A percentile compares a stretch with the other conserved stretches of the same genome.
These are phyloP conservation scores for Chaenodraco wilsoni DNA, from an alignment of 2,797 vertebrate species.

Conservation along the genomic window DNA sequence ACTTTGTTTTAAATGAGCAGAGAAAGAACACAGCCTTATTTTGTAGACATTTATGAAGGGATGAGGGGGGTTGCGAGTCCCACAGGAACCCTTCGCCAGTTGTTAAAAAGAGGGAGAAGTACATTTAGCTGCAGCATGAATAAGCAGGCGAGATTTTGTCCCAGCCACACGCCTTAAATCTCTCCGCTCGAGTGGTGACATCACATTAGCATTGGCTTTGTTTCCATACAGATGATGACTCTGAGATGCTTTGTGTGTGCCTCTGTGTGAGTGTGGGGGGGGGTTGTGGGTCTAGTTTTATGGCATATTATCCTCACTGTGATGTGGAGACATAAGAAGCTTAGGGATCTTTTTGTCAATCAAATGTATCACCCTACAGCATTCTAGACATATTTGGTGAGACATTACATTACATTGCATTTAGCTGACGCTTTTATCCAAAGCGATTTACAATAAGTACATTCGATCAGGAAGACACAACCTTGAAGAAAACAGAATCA, in stretches of 20 bases:
- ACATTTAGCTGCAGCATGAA: slow-evolving; percentile 58
- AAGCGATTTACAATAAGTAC: too few relatives aligned
- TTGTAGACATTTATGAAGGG: slow-evolving; percentile 49
- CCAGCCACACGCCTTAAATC: slow-evolving; percentile 62
- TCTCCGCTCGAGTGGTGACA: slow-evolving; percentile 53
- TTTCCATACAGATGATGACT: slow-evolving; percentile 61
- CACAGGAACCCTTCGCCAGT: slow-evolving; percentile 38
- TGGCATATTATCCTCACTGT: slow-evolving; percentile 57
- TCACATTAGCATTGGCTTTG: slow-evolving; percentile 71
- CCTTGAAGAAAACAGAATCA: too few relatives aligned
- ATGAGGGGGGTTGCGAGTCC: slow-evolving; percentile 51
- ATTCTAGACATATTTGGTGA: slow-evolving; percentile 55
- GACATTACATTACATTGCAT: neutral
- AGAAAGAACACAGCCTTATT: slow-evolving; percentile 46
- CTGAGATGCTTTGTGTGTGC: slow-evolving; percentile 36
- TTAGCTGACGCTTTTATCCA: too few relatives aligned
- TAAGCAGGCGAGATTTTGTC: slow-evolving; percentile 60
- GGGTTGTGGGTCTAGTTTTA: slow-evolving; percentile 41
- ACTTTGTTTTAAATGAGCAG: slow-evolving; percentile 71
- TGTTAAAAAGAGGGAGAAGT: slow-evolving; percentile 36
- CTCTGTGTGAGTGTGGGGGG: slow-evolving; percentile 57
- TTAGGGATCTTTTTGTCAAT: slow-evolving; percentile 70
- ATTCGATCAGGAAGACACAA: too few relatives aligned
- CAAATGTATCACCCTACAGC: slow-evolving; percentile 75
- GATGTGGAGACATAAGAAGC: slow-evolving; percentile 67